Evolutionary conservation across 2,888 invertebrate species (phyloP), one percentile per base, ranked within the genome.

Genomic region (Oeneis ivallda): DNA sequence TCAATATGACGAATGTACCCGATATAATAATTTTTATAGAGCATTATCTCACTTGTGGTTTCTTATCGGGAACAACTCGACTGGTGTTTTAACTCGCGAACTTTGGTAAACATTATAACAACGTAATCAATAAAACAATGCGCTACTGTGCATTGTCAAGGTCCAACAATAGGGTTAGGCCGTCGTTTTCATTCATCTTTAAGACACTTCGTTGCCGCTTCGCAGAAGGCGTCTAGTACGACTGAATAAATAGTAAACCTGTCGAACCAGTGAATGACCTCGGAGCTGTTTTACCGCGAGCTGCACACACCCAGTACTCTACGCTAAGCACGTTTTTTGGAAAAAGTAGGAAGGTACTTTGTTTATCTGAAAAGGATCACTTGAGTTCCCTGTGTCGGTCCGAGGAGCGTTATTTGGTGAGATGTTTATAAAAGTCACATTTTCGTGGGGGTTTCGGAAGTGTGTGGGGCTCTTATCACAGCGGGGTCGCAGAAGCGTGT

Each of bases 241-340:
- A 71, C 70, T 72, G 70, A 75, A 73, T 75, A 75, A 75, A 73
- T 75, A 75, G 79, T 76, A 79, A 81, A 86, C 86, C 80, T 80
- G 86, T 85, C 84, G 80, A 85, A 89, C 86, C 87, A 86, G 84
- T 89, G 84, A 83, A 85, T 85, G 87, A 85, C 89, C 90, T 88
- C 87, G 86, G 80, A 83, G 82, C 79, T 84, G 83, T 82, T 81
- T 78, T 77, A 71, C 76, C 74, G 78, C 78, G 78, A 80, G 79
- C 73, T 75, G 76, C 80, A 81, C 82, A 81, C 82, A 71, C 71
- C 73, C 72, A 70, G 67, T 73, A 80, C 77, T 76, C 75, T 67
- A 74, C 75, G 75, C 77, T 73, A 72, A 73, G 74, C 79, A 79
- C 79, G 79, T 76, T 79, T 72, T 73, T 75, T 76, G 65, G 64